phyloP scores from a whole-genome alignment of 2,888 invertebrate species.

The Crocallis elinguaria region DNA sequence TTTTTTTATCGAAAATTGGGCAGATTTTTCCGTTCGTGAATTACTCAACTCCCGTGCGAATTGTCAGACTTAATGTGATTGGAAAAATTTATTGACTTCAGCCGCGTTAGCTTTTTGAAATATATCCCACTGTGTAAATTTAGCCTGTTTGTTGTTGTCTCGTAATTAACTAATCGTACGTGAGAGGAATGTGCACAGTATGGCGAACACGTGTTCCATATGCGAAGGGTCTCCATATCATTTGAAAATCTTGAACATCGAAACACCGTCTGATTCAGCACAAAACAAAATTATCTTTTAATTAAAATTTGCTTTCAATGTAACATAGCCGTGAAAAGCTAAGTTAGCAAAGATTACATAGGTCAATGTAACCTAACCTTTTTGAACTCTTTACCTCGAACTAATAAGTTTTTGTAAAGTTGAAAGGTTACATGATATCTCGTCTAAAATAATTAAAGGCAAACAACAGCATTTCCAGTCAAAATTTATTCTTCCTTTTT shows the following conservation, averaged over 20 bases:
- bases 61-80: constrained; percentile 17
- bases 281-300: neutral
- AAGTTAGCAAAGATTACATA: no score
- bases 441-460: no score
- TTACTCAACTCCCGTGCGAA: constrained; percentile 16
- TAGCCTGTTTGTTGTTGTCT: constrained; percentile 21
- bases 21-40: constrained; percentile 14
- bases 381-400: no score
- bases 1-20: constrained; percentile 9
- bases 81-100: constrained; percentile 16
- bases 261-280: neutral
- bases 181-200: constrained; percentile 19
- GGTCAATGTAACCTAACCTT: no score
- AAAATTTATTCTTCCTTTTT: no score
- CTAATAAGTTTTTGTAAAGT: no score
- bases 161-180: constrained; percentile 30
- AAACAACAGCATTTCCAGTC: no score
- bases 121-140: constrained; percentile 5
- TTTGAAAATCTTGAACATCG: constrained; percentile 8
- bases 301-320: no score
- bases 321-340: no score
- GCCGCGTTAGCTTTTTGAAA: constrained; percentile 8
- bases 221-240: neutral
- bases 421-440: no score
- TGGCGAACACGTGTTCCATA: neutral